Percentiles rank a stretch among this genome's conserved stretches.
Conservation (phyloP, 2,888 invertebrate species). For the Mythimna loreyi region DNA sequence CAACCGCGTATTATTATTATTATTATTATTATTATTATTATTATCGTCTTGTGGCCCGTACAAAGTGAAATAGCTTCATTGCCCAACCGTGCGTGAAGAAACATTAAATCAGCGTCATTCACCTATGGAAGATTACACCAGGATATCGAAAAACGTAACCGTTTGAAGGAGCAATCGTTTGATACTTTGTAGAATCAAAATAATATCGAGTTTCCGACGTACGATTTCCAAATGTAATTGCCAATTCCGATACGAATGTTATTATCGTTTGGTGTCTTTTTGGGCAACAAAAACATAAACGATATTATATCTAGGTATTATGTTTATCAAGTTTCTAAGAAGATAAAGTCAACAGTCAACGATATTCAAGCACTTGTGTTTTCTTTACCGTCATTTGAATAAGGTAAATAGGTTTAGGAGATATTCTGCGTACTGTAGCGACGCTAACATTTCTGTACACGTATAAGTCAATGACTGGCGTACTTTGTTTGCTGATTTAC, state of each 20-base stretch:
- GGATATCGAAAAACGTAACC: slow-evolving; percentile 52
- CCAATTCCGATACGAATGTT: slow-evolving; percentile 40
- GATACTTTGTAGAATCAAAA: slow-evolving; percentile 48
- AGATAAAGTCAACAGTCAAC: slow-evolving; percentile 21
- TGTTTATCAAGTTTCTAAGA: slow-evolving; percentile 21
- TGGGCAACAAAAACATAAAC: slow-evolving; percentile 27
- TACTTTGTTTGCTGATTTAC: slow-evolving; percentile 1
- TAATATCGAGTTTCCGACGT: slow-evolving; percentile 46
- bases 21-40: too few relatives aligned
- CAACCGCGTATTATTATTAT: too few relatives aligned
- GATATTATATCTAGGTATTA: slow-evolving; percentile 19
- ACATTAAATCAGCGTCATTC: slow-evolving; percentile 46
- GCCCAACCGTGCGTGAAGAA: slow-evolving; percentile 47
- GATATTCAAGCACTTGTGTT: slow-evolving; percentile 16
- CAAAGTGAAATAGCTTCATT: slow-evolving; percentile 54
- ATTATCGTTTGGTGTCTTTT: slow-evolving; percentile 22
- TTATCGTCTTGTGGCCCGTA: slow-evolving; percentile 52
- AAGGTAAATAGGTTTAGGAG: not conserved
- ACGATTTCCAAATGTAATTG: slow-evolving; percentile 42
- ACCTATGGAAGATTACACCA: slow-evolving; percentile 33
- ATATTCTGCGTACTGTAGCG: slow-evolving; percentile 11
- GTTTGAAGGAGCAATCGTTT: slow-evolving; percentile 30
- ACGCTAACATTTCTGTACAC: not conserved
- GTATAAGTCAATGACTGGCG: slow-evolving; percentile 3
- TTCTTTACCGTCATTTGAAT: slow-evolving; percentile 17